Conservation (phyloP, 1,140 invertebrate genomes). For the Trypoxylus dichotomus region DNA sequence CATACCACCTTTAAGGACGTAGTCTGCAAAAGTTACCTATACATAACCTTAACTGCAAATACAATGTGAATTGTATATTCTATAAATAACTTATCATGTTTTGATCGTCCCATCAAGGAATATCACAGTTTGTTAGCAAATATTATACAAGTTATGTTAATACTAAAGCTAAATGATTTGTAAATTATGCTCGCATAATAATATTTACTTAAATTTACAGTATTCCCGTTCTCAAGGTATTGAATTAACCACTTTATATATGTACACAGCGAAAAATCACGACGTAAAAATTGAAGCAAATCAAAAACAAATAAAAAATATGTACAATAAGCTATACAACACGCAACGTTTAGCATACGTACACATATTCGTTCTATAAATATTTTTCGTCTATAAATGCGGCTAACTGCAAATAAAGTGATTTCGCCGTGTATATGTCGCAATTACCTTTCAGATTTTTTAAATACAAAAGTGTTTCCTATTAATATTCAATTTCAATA, state of each 20-base stretch:
- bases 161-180: neutral
- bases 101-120: neutral
- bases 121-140: neutral
- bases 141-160: neutral
- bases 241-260: neutral
- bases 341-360: too few relatives aligned
- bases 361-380: neutral
- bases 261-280: neutral
- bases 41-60: too few relatives aligned
- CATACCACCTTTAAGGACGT: too few relatives aligned
- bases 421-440: neutral
- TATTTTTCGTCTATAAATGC: neutral
- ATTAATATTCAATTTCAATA: too few relatives aligned
- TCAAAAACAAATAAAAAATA: neutral
- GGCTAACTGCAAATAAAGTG: neutral
- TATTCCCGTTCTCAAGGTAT: neutral
- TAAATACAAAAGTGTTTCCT: too few relatives aligned
- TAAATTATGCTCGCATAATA: neutral
- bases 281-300: neutral
- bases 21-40: too few relatives aligned
- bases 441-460: neutral
- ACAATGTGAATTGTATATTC: too few relatives aligned
- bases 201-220: neutral
- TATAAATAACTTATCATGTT: neutral
- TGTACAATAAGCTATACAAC: neutral